Evolutionary conservation across 1,140 invertebrate species (phyloP).

Genomic region (Scaptomyza pallida): DNA sequence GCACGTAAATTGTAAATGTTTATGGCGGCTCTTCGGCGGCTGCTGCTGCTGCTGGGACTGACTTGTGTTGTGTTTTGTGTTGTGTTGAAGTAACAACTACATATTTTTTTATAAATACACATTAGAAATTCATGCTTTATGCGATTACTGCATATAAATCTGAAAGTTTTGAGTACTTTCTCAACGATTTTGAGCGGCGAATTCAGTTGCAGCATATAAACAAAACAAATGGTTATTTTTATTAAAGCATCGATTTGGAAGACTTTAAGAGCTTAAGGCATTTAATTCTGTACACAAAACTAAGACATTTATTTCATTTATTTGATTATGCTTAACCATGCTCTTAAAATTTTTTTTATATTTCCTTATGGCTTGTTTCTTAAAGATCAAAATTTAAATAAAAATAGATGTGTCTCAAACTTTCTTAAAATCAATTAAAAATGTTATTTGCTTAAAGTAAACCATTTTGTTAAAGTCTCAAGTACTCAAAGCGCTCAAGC

Average conservation of each 20-base stretch:
- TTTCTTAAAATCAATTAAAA: too few relatives aligned
- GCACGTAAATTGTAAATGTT: conserved; percentile 54
- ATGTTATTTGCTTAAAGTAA: too few relatives aligned
- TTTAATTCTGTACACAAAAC: neutral
- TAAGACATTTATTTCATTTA: too few relatives aligned
- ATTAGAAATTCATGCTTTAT: conserved; percentile 21
- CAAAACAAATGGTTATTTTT: too few relatives aligned
- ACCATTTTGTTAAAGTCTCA: too few relatives aligned
- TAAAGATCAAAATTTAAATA: too few relatives aligned
- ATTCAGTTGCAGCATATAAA: neutral
- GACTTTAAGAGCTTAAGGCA: neutral
- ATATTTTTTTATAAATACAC: conserved; percentile 9
- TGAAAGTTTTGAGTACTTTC: conserved; percentile 6
- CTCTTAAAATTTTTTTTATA: too few relatives aligned
- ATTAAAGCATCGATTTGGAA: neutral
- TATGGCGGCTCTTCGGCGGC: conserved; percentile 4
- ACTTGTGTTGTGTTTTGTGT: neutral
- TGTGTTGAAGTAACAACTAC: conserved; percentile 21
- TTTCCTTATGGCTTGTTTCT: too few relatives aligned
- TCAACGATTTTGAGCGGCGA: neutral
- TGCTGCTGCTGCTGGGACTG: neutral
- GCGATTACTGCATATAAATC: conserved; percentile 20
- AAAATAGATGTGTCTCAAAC: too few relatives aligned
- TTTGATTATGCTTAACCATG: too few relatives aligned
- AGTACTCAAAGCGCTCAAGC: too few relatives aligned